Evolutionary conservation across 2,888 invertebrate species (phyloP), one percentile per base, ranked within the genome.

Genomic region (Drosophila phalerata): DNA sequence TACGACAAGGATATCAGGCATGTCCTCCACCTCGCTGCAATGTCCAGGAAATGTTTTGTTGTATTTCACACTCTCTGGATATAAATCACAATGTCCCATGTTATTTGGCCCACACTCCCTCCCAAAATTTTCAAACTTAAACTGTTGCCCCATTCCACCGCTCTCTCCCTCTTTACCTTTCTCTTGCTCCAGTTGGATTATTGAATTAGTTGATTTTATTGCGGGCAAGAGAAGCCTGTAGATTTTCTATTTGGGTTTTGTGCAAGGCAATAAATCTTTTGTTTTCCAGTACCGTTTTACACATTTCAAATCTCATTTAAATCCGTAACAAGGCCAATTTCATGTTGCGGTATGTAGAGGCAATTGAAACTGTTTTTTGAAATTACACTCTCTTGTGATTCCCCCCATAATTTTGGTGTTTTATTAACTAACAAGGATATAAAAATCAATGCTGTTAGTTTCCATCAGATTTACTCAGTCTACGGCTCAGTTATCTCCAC

Each of bases 181-280:
- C 22, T 13, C 25, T 25, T 5, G 3, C 22, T 43, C 60, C 53
- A 67, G 82, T 74, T 63, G 79, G 84, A 79, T 82, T 84, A 88
- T 88, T 88, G 88, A 88, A 88, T 88, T 85, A 86, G 88, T 88
- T 86, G 79, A 85, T 89, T 79, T 78, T 79, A 64, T 72, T 47
- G 11, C 34, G 9, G 30, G 48, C 32, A 48, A 40, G 43, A 34
- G 53, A 40, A 65, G 61, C 64, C 58, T 60, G 74, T 65, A 73
- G 72, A 69, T 64, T 73, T 78, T 70, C 65, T 64, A 68, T 70
- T 67, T 70, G 52, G 48, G 55, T 19, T 47, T 67, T 71, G 53
- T 67, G 25, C 61, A 56, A 30, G 34, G 68, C 82, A 72, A 85
- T 85, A 85, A 85, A 86, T 85, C 80, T 85, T 76, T 60, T 73